Percentiles rank a stretch among this genome's conserved stretches.
phyloP scores from a whole-genome alignment of 2,888 invertebrate species.

The Apeira syringaria region DNA sequence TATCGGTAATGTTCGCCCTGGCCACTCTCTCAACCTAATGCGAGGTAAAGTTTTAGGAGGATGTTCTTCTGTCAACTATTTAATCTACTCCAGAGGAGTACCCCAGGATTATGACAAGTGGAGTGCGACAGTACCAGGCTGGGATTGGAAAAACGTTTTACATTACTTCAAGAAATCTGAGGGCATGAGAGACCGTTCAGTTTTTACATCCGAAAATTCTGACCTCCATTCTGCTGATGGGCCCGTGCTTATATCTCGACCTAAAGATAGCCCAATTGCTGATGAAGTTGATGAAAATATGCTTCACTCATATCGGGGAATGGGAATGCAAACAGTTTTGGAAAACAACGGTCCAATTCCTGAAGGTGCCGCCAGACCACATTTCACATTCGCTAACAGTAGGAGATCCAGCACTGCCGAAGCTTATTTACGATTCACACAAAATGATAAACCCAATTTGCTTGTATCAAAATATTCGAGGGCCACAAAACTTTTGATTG shows the following conservation, averaged over 20 bases:
- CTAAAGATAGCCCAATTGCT: slow-evolving; percentile 37
- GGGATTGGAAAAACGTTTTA: slow-evolving; percentile 52
- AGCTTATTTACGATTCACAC: slow-evolving; percentile 46
- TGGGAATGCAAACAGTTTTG: slow-evolving; percentile 48
- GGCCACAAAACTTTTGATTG: slow-evolving; percentile 58
- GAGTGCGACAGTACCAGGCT: slow-evolving; percentile 49
- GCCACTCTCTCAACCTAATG: slow-evolving; percentile 33
- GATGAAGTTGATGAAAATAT: slow-evolving; percentile 41
- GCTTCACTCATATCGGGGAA: slow-evolving; percentile 45
- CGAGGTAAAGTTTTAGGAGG: slow-evolving; percentile 59
- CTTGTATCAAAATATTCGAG: slow-evolving; percentile 55
- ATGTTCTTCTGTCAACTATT: slow-evolving; percentile 50
- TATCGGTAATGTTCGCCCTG: slow-evolving; percentile 41
- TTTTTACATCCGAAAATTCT: slow-evolving; percentile 43
- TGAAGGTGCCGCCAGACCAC: slow-evolving; percentile 45
- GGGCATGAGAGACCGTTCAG: slow-evolving; percentile 47
- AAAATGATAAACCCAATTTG: slow-evolving; percentile 52
- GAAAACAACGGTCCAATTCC: slow-evolving; percentile 51
- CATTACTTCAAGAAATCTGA: slow-evolving; percentile 56
- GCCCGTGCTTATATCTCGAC: slow-evolving; percentile 50
- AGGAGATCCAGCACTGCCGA: slow-evolving; percentile 68
- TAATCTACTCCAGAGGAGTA: slow-evolving; percentile 52
- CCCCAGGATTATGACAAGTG: slow-evolving; percentile 53
- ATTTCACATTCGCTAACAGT: slow-evolving; percentile 52
- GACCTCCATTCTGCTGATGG: slow-evolving; percentile 50